phyloP scores from a whole-genome alignment of 2,797 vertebrate genomes.

The Strix occidentalis region DNA sequence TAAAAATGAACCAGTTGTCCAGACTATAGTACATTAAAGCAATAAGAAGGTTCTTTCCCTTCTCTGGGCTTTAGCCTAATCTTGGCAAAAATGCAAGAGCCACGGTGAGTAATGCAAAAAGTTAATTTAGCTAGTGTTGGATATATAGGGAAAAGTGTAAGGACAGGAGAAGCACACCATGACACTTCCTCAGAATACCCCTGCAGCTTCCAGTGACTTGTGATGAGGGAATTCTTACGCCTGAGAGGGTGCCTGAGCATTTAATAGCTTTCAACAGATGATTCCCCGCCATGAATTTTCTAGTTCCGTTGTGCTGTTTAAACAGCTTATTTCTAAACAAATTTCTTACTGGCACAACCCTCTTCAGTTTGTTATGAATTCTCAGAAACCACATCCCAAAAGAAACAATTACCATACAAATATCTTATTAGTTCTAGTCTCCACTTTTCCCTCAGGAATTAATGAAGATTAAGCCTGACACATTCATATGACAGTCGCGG shows the following conservation, averaged over 20 bases:
- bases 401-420: constrained; percentile 49
- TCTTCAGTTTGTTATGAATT: constrained; percentile 5
- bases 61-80: not conserved
- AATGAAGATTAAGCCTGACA: constrained; percentile 24
- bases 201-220: not conserved
- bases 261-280: not conserved
- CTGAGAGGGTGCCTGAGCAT: not conserved
- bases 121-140: not conserved
- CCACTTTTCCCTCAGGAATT: not conserved
- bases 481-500: not conserved
- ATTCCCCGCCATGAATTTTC: not conserved
- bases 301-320: not conserved
- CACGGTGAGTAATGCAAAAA: not conserved
- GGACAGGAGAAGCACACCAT: not conserved
- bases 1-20: not conserved
- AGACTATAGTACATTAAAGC: not conserved
- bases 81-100: not conserved
- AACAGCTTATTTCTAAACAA: constrained; percentile 33
- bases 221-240: not conserved
- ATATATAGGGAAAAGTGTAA: not conserved
- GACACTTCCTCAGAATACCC: not conserved
- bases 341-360: not conserved
- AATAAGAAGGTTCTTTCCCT: not conserved
- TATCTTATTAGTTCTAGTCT: not conserved
- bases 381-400: constrained; percentile 3